Evolutionary conservation across 2,113 vertebrate species (phyloP).

Genomic region (Callocephalon fimbriatum): DNA sequence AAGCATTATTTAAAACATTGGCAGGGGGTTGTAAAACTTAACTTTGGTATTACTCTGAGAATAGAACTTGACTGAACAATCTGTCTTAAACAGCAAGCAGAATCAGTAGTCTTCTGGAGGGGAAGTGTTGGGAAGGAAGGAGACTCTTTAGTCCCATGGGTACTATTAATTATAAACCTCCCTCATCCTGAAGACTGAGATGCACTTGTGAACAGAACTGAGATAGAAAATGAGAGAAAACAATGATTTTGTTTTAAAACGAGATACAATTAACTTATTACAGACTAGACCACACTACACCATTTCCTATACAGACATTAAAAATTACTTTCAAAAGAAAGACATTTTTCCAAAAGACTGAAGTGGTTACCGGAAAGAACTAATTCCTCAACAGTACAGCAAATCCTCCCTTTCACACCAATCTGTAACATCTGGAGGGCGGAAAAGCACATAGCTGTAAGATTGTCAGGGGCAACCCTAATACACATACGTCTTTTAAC

Average conservation of each 20-base stretch:
- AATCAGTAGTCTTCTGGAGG: not conserved
- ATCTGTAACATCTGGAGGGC: not conserved
- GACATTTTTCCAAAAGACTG: not conserved
- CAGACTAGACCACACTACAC: not conserved
- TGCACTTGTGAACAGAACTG: accelerated
- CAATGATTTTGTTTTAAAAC: not conserved
- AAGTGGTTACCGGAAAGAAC: not conserved
- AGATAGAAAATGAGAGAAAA: not conserved
- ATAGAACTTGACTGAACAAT: not conserved
- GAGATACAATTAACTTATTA: not conserved
- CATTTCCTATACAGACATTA: not conserved
- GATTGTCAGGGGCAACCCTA: not conserved
- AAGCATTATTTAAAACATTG: not conserved
- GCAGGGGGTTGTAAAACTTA: not conserved
- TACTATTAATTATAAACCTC: not conserved
- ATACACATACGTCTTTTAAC: not conserved
- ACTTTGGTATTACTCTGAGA: not conserved
- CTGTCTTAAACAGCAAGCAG: not conserved
- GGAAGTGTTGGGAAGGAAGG: not conserved
- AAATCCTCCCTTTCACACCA: not conserved
- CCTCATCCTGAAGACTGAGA: not conserved
- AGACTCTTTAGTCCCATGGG: not conserved
- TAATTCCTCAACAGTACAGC: not conserved
- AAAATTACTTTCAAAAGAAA: not conserved
- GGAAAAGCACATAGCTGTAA: not conserved